Conservation (phyloP, 2,113 vertebrate species). For the Lichenostomus cassidix region DNA sequence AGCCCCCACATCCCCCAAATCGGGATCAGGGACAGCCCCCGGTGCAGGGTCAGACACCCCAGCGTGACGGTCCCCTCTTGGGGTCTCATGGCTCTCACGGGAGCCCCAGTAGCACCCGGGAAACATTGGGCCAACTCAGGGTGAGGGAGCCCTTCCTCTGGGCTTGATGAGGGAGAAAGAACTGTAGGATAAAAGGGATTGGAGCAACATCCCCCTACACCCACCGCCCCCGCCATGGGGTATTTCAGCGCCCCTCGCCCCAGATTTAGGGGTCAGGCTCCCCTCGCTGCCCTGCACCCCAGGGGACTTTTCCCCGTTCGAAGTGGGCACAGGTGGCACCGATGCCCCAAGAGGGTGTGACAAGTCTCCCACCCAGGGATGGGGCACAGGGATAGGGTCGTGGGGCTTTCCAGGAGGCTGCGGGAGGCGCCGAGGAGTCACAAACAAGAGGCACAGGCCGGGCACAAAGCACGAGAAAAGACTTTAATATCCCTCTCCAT, state of each 20-base stretch:
- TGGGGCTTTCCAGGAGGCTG: accelerated
- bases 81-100: neutral
- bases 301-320: neutral
- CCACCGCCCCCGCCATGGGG: neutral
- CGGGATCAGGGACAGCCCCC: accelerated
- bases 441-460: neutral
- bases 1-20: too few relatives aligned
- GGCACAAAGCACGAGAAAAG: neutral
- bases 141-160: neutral
- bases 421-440: accelerated
- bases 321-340: accelerated
- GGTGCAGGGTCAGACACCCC: neutral
- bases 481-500: neutral
- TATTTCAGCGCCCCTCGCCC: neutral
- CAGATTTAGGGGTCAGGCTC: accelerated
- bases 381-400: neutral
- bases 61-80: neutral
- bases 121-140: neutral
- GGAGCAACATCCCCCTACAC: accelerated
- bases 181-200: accelerated
- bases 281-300: neutral
- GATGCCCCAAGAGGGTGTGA: accelerated
- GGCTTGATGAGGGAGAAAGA: neutral
- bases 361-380: neutral
- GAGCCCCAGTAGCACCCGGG: neutral